These are phyloP conservation scores for Henricia sp. DNA, from an alignment of 53 echinoderm and acorn worm genomes.

Conservation along the genomic window DNA sequence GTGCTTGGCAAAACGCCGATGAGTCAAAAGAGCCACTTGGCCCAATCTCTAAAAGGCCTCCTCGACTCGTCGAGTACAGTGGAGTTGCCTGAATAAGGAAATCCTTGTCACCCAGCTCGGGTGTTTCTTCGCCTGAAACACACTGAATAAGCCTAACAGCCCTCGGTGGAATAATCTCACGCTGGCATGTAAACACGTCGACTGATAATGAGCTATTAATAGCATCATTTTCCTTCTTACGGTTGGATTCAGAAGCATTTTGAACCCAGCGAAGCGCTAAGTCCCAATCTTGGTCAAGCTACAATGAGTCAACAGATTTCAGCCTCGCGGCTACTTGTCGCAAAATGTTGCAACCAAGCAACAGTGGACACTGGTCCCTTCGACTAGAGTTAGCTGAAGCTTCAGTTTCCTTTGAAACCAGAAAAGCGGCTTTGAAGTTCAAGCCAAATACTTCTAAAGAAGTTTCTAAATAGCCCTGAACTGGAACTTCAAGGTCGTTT, in stretches of 20 bases:
- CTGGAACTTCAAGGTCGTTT: neutral
- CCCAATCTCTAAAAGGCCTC: neutral
- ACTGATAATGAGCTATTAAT: neutral
- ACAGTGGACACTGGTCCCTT: neutral
- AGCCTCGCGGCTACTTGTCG: neutral
- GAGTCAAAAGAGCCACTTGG: neutral
- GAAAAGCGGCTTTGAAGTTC: neutral
- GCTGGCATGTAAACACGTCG: neutral
- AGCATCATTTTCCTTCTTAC: neutral
- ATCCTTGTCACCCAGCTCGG: neutral
- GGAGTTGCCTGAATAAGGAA: neutral
- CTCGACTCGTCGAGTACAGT: neutral
- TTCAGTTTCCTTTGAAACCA: neutral
- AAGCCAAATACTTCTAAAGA: neutral
- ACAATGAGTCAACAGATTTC: neutral
- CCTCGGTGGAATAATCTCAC: neutral
- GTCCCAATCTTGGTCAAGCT: neutral
- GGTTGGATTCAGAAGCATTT: neutral
- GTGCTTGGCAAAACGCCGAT: neutral
- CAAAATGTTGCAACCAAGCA: constrained; percentile 18
- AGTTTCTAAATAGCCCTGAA: neutral
- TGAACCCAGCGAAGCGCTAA: neutral
- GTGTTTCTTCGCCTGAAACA: neutral
- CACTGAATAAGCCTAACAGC: neutral
- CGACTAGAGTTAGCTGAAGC: neutral